Conservation (phyloP, 1,140 invertebrate species). For the Pygmarrhopalites habei region DNA sequence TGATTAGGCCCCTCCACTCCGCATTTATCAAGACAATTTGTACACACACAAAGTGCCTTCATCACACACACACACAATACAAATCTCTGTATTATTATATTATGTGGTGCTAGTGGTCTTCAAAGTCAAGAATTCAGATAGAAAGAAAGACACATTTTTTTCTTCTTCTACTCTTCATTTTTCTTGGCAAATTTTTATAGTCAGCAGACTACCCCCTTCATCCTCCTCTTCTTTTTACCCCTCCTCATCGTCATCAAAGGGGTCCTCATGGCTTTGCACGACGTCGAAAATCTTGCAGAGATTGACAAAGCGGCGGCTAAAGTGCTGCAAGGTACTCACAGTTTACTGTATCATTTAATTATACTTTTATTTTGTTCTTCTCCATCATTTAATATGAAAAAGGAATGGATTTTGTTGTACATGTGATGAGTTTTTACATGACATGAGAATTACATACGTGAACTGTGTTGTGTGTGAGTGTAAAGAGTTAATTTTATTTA, state of each 20-base stretch:
- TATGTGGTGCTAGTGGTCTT: neutral
- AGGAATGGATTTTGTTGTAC: too few relatives aligned
- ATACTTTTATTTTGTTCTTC: too few relatives aligned
- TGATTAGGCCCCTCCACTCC: neutral
- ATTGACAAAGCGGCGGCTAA: constrained; percentile 39
- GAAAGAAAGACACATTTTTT: neutral
- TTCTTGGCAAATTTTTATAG: neutral
- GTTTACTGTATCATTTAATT: too few relatives aligned
- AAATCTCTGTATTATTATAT: neutral
- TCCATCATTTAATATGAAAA: too few relatives aligned
- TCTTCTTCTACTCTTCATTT: neutral
- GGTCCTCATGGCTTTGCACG: constrained; percentile 24
- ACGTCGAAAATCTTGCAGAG: constrained; percentile 33
- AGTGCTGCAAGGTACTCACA: constrained; percentile 38
- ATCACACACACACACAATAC: neutral
- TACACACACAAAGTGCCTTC: neutral
- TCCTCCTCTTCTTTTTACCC: neutral
- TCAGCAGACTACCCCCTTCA: neutral
- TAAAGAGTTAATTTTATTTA: too few relatives aligned
- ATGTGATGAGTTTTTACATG: too few relatives aligned
- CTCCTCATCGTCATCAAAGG: neutral
- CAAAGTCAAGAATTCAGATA: too few relatives aligned
- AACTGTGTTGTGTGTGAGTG: too few relatives aligned
- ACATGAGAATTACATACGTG: too few relatives aligned
- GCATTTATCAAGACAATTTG: neutral